Conservation (phyloP, 2,888 invertebrate genomes). For the Tetrapedia diversipes region DNA sequence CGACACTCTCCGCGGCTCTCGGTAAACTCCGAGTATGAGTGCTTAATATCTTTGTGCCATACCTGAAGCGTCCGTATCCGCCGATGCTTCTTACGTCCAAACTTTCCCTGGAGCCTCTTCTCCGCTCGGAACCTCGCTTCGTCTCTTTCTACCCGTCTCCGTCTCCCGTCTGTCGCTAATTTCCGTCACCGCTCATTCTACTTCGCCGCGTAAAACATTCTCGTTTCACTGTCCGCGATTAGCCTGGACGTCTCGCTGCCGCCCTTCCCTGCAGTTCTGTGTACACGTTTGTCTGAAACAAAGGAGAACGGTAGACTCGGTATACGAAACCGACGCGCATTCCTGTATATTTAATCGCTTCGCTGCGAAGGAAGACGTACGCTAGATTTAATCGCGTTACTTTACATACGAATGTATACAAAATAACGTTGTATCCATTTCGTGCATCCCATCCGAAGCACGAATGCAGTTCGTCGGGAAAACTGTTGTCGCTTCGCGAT, state of each 20-base stretch:
- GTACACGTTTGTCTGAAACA: background rate
- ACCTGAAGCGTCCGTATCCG: constrained; percentile 60
- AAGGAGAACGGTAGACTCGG: background rate
- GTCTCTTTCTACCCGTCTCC: too few relatives aligned
- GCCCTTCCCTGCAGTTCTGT: too few relatives aligned
- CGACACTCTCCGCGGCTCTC: constrained; percentile 51
- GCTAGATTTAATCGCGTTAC: too few relatives aligned
- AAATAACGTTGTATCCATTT: too few relatives aligned
- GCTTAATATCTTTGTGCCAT: constrained; percentile 70
- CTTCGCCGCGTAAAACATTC: background rate
- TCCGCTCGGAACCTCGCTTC: constrained; percentile 11
- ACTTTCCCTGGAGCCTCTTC: constrained; percentile 44
- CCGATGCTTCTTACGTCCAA: constrained; percentile 57
- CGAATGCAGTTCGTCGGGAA: too few relatives aligned
- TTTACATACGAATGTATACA: too few relatives aligned
- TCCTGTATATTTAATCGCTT: too few relatives aligned
- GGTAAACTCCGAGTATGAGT: constrained; percentile 63
- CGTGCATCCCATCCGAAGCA: too few relatives aligned
- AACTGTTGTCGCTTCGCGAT: too few relatives aligned
- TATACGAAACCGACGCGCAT: too few relatives aligned
- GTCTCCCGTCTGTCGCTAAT: constrained; percentile 24
- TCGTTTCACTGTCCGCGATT: background rate
- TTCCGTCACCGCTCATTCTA: background rate
- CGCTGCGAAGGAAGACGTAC: too few relatives aligned
- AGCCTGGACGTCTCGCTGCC: too few relatives aligned